Evolutionary conservation across 2,113 vertebrate species (phyloP), one percentile per base, ranked within the genome.

Genomic region (Pithys albifrons): DNA sequence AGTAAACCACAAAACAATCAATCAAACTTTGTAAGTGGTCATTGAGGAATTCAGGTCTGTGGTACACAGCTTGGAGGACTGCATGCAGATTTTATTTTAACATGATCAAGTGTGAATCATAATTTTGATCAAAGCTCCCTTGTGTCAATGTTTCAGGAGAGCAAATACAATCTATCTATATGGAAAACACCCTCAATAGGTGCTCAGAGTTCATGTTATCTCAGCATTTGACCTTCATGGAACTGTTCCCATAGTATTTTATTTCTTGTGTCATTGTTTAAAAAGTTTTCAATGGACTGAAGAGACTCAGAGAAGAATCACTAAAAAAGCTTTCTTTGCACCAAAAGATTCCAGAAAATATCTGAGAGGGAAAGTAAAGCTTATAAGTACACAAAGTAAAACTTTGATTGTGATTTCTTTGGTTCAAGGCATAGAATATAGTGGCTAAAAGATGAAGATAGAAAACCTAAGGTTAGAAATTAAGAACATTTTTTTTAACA

Each of bases 401-500:
- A 66, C 19, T 37, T 35, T 41, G 18, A 48, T 57, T 10, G 1
- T 0, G 0, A 33, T 67, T 19, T 82, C 48, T 82, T 64, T 80
- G 22, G 45, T 49, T 4, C 1, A 75, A 72, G 22, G 49, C 19
- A 65, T 72, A 79, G 88, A 88, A 76, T 33, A 25, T 28, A 55
- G 51, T 41, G 51, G 9, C 10, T 82, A 45, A 82, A 65, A 93
- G 28, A 5, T 72, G 29, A 55, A 82, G 27, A 5, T 83, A 41
- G 69, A 91, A 82, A 46, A 35, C n/a, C 31, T n/a, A 58, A 88
- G n/a, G 6, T 6, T 79, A 85, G n/a, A 90, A 88, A 83, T 73
- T 4, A 88, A 61, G 29, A 89, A 55, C 2, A 67, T 25, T 73
- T 88, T 80, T 59, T 95, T 73, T 54, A 83, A 84, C 35, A 41